These are phyloP conservation scores for Trogon surrucura DNA, from an alignment of 2,113 vertebrate species.

Conservation along the genomic window DNA sequence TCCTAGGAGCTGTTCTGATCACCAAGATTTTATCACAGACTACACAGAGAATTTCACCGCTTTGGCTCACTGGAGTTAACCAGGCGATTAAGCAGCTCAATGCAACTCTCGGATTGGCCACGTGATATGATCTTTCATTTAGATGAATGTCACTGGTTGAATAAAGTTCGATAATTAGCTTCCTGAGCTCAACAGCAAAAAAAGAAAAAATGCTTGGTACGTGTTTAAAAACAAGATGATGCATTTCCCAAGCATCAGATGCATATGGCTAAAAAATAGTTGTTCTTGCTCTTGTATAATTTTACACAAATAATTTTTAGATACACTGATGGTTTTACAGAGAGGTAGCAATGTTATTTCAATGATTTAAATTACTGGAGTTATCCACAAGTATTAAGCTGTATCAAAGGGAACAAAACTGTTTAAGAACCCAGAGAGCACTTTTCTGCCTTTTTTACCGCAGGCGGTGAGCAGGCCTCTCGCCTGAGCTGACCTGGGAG, in stretches of 20 bases:
- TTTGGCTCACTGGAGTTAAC: conserved; percentile 7
- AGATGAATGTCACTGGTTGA: background rate
- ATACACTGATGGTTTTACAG: background rate
- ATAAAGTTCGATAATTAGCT: conserved; percentile 22
- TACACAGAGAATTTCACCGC: background rate
- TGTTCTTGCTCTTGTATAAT: background rate
- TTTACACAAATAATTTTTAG: background rate
- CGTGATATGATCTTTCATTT: conserved; percentile 33
- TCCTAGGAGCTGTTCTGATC: background rate
- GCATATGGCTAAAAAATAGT: background rate
- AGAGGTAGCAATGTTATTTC: background rate
- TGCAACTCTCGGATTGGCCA: background rate
- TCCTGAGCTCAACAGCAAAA: background rate
- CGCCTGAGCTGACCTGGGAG: rapidly evolving
- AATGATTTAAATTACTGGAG: background rate
- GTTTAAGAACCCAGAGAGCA: background rate
- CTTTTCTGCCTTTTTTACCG: background rate
- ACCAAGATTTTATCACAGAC: conserved; percentile 1
- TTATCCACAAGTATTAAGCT: background rate
- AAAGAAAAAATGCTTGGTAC: background rate
- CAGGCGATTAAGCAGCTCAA: background rate
- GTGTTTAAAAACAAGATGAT: background rate
- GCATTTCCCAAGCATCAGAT: background rate
- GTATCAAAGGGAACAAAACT: background rate
- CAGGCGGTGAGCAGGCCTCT: background rate